These are phyloP conservation scores for Chrysogorgia sp. DNA, from an alignment of 92 coral and sea anemone species.

Conservation along the genomic window DNA sequence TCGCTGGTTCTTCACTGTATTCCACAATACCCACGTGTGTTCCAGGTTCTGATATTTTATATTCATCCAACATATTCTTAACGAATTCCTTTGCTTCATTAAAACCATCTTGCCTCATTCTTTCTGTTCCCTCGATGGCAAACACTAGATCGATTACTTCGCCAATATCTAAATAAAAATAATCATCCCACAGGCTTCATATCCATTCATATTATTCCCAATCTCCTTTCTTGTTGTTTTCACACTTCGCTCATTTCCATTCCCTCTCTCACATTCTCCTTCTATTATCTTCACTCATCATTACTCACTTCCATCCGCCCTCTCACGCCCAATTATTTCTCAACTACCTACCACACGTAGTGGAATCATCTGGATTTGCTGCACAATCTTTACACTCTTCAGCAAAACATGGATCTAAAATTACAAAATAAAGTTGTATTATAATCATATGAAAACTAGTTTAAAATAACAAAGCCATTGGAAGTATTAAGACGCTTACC, in stretches of 20 bases:
- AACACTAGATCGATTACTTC: slow-evolving; percentile 68
- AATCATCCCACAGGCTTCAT: neutral
- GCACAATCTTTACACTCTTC: slow-evolving; percentile 39
- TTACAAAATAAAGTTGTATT: neutral
- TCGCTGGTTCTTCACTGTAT: slow-evolving; percentile 64
- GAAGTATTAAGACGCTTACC: slow-evolving; percentile 43
- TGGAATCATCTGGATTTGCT: slow-evolving; percentile 28
- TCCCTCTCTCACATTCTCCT: too few relatives aligned
- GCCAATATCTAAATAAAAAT: neutral
- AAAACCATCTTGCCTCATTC: slow-evolving; percentile 58
- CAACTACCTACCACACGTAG: slow-evolving; percentile 26
- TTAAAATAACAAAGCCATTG: neutral
- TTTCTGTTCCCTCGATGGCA: slow-evolving; percentile 83
- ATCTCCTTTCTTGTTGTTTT: neutral
- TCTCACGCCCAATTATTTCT: neutral
- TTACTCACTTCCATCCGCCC: too few relatives aligned
- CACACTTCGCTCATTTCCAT: too few relatives aligned
- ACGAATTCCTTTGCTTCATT: slow-evolving; percentile 69
- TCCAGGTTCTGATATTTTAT: slow-evolving; percentile 73
- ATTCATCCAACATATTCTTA: slow-evolving; percentile 52
- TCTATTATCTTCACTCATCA: too few relatives aligned
- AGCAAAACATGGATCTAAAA: slow-evolving; percentile 29
- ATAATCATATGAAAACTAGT: neutral
- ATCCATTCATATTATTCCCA: neutral
- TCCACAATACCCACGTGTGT: slow-evolving; percentile 78